phyloP scores from a whole-genome alignment of 2,797 vertebrate genomes.

The Alca torda region DNA sequence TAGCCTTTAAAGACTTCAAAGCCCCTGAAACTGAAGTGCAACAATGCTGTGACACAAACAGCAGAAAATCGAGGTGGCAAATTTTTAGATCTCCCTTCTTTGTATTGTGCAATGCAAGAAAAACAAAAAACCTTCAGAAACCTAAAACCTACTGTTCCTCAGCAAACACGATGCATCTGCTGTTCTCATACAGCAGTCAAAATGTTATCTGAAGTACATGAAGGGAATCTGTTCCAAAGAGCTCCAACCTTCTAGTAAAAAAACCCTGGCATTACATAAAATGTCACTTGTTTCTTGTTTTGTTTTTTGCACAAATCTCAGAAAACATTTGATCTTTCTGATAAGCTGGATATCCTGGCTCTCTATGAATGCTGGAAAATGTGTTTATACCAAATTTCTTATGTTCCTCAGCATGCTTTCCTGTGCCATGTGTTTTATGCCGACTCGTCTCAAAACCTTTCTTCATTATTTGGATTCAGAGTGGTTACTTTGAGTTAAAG shows the following conservation, averaged over 20 bases:
- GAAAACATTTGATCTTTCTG: neutral
- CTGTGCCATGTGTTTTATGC: neutral
- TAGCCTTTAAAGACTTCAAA: slow-evolving; percentile 8
- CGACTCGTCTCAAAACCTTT: neutral
- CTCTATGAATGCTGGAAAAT: neutral
- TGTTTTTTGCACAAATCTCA: neutral
- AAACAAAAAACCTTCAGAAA: neutral
- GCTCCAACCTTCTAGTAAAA: neutral
- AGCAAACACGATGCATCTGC: neutral
- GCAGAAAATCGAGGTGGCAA: neutral
- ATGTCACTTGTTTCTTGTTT: neutral
- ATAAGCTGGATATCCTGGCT: neutral
- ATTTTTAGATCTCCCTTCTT: slow-evolving; percentile 3
- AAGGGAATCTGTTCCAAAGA: neutral
- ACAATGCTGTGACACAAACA: neutral
- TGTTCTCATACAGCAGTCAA: neutral
- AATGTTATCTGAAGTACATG: neutral
- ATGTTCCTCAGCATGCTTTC: neutral
- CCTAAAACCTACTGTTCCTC: neutral
- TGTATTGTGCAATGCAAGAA: neutral
- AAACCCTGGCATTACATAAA: neutral
- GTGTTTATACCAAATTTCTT: neutral
- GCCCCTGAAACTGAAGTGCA: neutral
- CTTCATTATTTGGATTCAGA: neutral
- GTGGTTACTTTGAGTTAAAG: neutral